These are phyloP conservation scores for Ferdinandea cuprea DNA, from an alignment of 2,888 invertebrate species.

Conservation along the genomic window DNA sequence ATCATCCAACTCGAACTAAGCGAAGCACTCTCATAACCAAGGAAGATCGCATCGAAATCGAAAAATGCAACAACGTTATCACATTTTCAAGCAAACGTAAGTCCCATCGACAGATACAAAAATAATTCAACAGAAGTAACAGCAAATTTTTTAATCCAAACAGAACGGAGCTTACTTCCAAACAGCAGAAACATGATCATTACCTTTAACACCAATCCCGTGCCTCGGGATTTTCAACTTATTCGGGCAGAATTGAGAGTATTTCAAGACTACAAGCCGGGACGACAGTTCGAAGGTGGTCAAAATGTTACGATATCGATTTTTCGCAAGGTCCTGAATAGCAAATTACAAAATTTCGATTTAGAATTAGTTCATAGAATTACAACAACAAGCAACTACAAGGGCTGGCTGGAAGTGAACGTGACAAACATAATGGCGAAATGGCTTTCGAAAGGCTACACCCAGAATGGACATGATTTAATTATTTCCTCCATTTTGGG, in stretches of 20 bases:
- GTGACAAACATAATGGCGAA: constrained; percentile 89
- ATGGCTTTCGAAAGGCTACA: constrained; percentile 86
- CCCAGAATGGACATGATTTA: constrained; percentile 25
- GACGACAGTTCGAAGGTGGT: constrained; percentile 51
- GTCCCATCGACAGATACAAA: constrained; percentile 1
- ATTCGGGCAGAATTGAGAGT: constrained; percentile 93
- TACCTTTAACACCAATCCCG: constrained; percentile 95
- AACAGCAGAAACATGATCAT: constrained; percentile 81
- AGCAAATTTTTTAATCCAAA: not conserved
- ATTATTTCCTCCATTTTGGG: constrained; percentile 85
- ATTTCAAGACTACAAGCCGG: constrained; percentile 84
- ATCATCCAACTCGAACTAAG: constrained; percentile 81
- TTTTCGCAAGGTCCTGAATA: constrained; percentile 66
- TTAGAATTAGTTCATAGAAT: constrained; percentile 78
- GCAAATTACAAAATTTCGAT: not conserved
- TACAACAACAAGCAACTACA: constrained; percentile 88
- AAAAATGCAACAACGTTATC: constrained; percentile 96
- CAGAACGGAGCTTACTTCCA: constrained; percentile 3
- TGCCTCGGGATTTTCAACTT: constrained; percentile 89
- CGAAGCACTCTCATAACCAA: constrained; percentile 87
- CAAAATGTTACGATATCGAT: constrained; percentile 77
- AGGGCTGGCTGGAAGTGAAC: constrained; percentile 95
- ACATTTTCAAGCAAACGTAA: constrained; percentile 94
- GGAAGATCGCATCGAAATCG: constrained; percentile 91
- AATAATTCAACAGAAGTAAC: not conserved